Evolutionary conservation across 1,140 invertebrate genomes (phyloP).

Genomic region (Dreissena polymorpha): DNA sequence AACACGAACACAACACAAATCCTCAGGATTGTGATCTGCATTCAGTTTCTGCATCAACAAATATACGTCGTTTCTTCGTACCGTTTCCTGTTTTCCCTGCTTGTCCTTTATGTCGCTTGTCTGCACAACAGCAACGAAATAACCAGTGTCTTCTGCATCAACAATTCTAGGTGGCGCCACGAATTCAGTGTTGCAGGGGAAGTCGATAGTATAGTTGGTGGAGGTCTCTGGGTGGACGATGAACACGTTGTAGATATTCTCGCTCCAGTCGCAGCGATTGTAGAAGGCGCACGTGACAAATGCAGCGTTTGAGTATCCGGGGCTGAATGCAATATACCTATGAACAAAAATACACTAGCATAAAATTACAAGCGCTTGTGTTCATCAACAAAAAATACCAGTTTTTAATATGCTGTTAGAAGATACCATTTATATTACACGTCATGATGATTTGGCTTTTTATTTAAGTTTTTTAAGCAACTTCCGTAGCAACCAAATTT

Average conservation of each 20-base stretch:
- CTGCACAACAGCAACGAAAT: conserved; percentile 61
- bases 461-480: no score
- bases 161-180: conserved; percentile 58
- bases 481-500: no score
- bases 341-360: neutral
- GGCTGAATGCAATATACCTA: conserved; percentile 61
- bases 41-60: conserved; percentile 48
- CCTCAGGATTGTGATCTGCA: conserved; percentile 5
- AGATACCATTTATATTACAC: no score
- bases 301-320: conserved; percentile 50
- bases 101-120: conserved; percentile 52
- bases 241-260: conserved; percentile 65
- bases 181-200: conserved; percentile 66
- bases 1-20: conserved; percentile 54
- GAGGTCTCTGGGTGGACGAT: conserved; percentile 56
- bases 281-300: conserved; percentile 62
- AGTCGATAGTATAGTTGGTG: conserved; percentile 47
- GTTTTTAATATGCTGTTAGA: no score
- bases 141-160: conserved; percentile 26
- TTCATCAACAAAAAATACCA: no score
- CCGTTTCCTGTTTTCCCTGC: conserved; percentile 44
- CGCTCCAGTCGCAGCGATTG: conserved; percentile 63
- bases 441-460: no score
- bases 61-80: conserved; percentile 50
- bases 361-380: neutral